phyloP scores from a whole-genome alignment of 2,888 invertebrate species.

The Volucella inflata region DNA sequence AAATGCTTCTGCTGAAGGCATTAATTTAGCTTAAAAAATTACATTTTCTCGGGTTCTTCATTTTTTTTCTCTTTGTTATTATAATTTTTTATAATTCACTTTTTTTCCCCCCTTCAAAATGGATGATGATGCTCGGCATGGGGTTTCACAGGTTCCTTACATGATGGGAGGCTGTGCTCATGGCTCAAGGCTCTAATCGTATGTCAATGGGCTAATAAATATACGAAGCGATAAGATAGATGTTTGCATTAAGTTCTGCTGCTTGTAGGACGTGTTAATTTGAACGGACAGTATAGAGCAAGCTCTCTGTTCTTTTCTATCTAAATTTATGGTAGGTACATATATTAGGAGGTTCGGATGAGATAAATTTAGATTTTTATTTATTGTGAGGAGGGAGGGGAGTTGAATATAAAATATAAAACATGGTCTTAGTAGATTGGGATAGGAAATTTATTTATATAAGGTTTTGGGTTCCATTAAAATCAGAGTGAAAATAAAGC shows the following conservation, averaged over 20 bases:
- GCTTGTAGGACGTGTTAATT: slow-evolving; percentile 68
- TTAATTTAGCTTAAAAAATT: slow-evolving; percentile 42
- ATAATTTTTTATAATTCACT: background rate
- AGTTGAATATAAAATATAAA: no score
- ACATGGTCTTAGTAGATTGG: no score
- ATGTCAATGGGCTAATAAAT: slow-evolving; percentile 63
- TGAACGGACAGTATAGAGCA: slow-evolving; percentile 17
- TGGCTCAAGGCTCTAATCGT: slow-evolving; percentile 40
- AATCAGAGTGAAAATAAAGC: no score
- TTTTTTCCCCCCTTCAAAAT: slow-evolving; percentile 37
- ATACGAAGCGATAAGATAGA: slow-evolving; percentile 59
- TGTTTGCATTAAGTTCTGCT: slow-evolving; percentile 62
- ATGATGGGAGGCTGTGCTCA: slow-evolving; percentile 24
- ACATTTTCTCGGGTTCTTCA: background rate
- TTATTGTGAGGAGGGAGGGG: slow-evolving; percentile 3
- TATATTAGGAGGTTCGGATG: slow-evolving; percentile 30
- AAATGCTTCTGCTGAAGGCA: slow-evolving; percentile 55
- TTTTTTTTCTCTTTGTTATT: background rate
- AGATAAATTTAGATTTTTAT: slow-evolving; percentile 37
- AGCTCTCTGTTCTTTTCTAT: slow-evolving; percentile 3
- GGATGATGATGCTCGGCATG: slow-evolving; percentile 61
- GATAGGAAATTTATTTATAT: no score
- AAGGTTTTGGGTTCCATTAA: no score
- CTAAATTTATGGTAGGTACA: slow-evolving; percentile 39
- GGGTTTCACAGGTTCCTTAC: slow-evolving; percentile 50